A percentile compares a stretch with the other conserved stretches of the same genome.
These are phyloP conservation scores for Resseliella maxima DNA, from an alignment of 2,888 invertebrate species.

Conservation along the genomic window DNA sequence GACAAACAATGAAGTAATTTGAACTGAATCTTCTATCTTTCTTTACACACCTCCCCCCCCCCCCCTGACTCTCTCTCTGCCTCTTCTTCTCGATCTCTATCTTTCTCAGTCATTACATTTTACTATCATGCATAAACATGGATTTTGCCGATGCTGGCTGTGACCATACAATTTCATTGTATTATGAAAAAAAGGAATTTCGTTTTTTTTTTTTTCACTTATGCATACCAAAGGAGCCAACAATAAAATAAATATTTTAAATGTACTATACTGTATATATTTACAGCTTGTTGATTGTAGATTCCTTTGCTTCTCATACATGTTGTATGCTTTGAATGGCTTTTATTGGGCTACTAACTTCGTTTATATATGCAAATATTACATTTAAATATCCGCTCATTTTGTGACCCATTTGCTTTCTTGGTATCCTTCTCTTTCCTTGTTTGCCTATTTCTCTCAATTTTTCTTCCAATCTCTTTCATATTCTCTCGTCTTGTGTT, in stretches of 20 bases:
- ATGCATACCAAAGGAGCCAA: background rate
- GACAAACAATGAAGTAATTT: slow-evolving; percentile 36
- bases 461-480: too few relatives aligned
- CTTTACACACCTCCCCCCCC: too few relatives aligned
- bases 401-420: background rate
- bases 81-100: too few relatives aligned
- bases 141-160: too few relatives aligned
- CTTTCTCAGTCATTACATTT: too few relatives aligned
- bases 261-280: background rate
- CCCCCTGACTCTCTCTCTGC: too few relatives aligned
- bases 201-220: too few relatives aligned
- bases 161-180: too few relatives aligned
- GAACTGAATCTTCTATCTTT: background rate
- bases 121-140: too few relatives aligned
- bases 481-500: too few relatives aligned
- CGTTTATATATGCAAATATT: slow-evolving; percentile 24
- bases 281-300: slow-evolving; percentile 12
- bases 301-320: background rate
- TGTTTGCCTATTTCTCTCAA: too few relatives aligned
- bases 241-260: background rate
- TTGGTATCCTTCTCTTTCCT: background rate
- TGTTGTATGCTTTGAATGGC: background rate
- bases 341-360: background rate
- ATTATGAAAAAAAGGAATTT: too few relatives aligned
- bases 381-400: slow-evolving; percentile 15